Conservation (phyloP, 2,888 invertebrate species). For the Trimorus sp. region DNA sequence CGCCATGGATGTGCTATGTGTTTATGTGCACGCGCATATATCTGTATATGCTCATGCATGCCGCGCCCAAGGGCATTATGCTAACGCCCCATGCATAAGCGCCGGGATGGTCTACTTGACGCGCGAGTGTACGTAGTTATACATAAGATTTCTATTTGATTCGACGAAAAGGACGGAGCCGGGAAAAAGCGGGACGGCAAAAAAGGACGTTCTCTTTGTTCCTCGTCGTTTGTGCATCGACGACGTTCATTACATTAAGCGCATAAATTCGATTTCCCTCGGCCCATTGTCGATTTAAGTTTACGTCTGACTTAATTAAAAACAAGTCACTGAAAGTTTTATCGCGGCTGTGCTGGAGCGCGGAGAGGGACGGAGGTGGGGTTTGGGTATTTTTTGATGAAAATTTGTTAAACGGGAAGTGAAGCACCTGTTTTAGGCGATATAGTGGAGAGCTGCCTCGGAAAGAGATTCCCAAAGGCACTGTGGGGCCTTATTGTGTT, state of each 20-base stretch:
- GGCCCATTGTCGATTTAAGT: background rate
- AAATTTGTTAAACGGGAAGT: no score
- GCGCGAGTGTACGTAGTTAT: conserved; percentile 45
- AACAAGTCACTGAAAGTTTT: no score
- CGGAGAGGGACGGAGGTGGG: no score
- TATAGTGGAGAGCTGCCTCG: no score
- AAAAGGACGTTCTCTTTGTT: conserved; percentile 38
- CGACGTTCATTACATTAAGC: background rate
- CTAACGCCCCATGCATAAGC: conserved; percentile 74
- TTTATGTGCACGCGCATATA: conserved; percentile 63
- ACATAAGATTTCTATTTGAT: conserved; percentile 56
- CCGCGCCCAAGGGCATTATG: conserved; percentile 76
- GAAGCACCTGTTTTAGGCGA: no score
- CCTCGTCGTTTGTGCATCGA: background rate
- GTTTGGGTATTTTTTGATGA: no score
- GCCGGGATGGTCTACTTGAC: conserved; percentile 62
- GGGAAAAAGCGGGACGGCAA: background rate
- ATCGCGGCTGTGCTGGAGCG: no score
- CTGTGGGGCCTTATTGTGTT: no score
- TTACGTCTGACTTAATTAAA: conserved; percentile 12
- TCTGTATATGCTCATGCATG: conserved; percentile 64
- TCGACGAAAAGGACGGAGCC: background rate
- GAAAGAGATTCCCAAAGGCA: no score
- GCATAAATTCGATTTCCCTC: background rate
- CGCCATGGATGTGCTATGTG: conserved; percentile 62